phyloP scores from a whole-genome alignment of 2,888 invertebrate species.

The Alviniconcha strummeri region DNA sequence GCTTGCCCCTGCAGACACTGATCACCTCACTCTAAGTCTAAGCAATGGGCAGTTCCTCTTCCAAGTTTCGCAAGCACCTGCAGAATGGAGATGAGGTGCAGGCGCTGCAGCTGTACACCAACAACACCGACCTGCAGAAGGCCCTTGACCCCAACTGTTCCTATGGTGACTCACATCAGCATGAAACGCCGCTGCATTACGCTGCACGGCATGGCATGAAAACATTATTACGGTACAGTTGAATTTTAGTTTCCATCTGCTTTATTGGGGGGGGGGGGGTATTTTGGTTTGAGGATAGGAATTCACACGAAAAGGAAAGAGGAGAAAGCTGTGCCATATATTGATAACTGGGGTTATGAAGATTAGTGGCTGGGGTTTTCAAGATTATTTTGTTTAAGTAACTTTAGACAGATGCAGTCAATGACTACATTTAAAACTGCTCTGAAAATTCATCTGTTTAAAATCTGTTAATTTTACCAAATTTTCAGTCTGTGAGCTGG shows the following conservation, averaged over 20 bases:
- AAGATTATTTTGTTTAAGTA: no score
- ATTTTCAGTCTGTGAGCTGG: no score
- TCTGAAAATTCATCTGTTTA: no score
- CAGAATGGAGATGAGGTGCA: conserved; percentile 83
- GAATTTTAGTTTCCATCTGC: background rate
- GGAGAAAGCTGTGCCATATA: no score
- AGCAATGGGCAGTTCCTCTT: conserved; percentile 81
- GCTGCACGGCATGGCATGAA: conserved; percentile 82
- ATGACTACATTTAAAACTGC: no score
- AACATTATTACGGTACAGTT: conserved; percentile 76
- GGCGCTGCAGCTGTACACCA: conserved; percentile 81
- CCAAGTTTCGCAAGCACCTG: conserved; percentile 82
- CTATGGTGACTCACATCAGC: conserved; percentile 81
- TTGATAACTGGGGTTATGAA: no score
- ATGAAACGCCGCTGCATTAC: conserved; percentile 82
- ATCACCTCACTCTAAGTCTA: background rate
- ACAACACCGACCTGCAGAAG: conserved; percentile 79
- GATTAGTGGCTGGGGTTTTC: no score
- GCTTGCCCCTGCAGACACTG: background rate
- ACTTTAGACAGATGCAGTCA: no score
- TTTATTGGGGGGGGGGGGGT: background rate
- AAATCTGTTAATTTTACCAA: no score
- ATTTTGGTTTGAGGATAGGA: background rate
- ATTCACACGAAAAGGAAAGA: no score
- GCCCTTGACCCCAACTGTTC: conserved; percentile 81